Percentiles rank a stretch among this genome's conserved stretches.
phyloP scores from a whole-genome alignment of 2,113 vertebrate genomes.

The Pelecanus crispus region DNA sequence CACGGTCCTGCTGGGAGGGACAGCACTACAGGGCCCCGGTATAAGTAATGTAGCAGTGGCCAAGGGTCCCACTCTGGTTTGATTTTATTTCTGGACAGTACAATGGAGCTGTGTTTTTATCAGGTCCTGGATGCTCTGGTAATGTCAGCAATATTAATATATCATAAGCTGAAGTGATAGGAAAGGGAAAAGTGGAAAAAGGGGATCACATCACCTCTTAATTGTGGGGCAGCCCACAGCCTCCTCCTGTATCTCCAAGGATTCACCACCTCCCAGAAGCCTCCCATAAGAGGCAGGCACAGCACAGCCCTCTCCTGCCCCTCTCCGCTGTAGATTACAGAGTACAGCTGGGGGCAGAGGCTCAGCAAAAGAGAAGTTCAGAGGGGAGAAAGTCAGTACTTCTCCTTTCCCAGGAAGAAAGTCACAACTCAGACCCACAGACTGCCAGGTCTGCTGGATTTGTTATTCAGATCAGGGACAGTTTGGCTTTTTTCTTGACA shows the following conservation, averaged over 20 bases:
- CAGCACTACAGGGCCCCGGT: rapidly evolving
- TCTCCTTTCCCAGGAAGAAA: neutral
- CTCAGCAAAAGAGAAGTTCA: neutral
- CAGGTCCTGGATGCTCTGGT: neutral
- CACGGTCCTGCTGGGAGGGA: rapidly evolving
- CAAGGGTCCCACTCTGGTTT: neutral
- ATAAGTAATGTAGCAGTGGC: neutral
- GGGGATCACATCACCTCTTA: neutral
- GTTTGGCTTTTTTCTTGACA: neutral
- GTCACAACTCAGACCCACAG: neutral
- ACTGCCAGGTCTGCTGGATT: neutral
- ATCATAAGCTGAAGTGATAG: neutral
- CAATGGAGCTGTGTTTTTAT: neutral
- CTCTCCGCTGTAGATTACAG: rapidly evolving
- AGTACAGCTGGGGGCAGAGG: neutral
- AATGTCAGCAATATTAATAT: neutral
- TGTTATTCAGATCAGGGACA: neutral
- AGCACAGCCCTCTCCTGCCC: neutral
- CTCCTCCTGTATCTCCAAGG: neutral
- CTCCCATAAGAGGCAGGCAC: neutral
- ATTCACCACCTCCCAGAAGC: neutral
- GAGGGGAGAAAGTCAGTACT: neutral
- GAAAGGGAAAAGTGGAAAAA: neutral
- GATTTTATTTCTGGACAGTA: neutral
- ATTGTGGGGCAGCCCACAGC: neutral